Percentiles rank a stretch among this genome's conserved stretches.
Conservation (phyloP, 2,797 vertebrate species). For the Serranus cabrilla region DNA sequence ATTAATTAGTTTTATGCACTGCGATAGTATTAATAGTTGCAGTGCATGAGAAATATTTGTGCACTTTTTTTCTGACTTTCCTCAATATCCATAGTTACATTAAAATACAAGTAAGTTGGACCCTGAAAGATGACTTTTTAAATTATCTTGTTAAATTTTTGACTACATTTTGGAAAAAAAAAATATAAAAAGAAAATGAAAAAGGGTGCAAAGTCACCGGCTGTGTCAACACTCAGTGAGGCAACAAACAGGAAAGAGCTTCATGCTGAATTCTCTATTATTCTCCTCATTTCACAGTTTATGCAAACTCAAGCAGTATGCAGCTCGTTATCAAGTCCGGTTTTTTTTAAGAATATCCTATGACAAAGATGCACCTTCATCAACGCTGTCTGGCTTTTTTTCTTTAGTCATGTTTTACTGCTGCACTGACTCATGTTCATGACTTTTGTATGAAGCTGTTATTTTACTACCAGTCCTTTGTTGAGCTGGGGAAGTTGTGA, state of each 20-base stretch:
- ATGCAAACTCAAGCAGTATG: constrained; percentile 43
- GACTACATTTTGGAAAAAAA: not conserved
- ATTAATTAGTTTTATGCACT: not conserved
- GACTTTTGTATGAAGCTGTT: not conserved
- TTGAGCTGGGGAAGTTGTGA: not conserved
- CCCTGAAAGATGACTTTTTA: not conserved
- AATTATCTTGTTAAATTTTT: not conserved
- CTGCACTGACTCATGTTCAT: not conserved
- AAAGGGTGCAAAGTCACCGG: constrained; percentile 11
- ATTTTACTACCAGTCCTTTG: not conserved
- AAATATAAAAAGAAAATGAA: not conserved
- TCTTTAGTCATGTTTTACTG: not conserved
- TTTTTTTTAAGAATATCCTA: not conserved
- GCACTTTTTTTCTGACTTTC: not conserved
- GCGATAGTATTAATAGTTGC: not conserved
- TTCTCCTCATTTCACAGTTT: constrained; percentile 27
- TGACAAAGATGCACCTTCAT: not conserved
- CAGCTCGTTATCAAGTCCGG: constrained; percentile 1
- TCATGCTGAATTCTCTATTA: constrained; percentile 57
- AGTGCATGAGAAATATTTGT: not conserved
- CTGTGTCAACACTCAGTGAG: constrained; percentile 26
- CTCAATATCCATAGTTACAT: not conserved
- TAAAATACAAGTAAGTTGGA: not conserved
- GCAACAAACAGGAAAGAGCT: constrained; percentile 75
- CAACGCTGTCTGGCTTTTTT: too few relatives aligned